These are phyloP conservation scores for Neodiprion virginianus DNA, from an alignment of 1,140 invertebrate species.

Conservation along the genomic window DNA sequence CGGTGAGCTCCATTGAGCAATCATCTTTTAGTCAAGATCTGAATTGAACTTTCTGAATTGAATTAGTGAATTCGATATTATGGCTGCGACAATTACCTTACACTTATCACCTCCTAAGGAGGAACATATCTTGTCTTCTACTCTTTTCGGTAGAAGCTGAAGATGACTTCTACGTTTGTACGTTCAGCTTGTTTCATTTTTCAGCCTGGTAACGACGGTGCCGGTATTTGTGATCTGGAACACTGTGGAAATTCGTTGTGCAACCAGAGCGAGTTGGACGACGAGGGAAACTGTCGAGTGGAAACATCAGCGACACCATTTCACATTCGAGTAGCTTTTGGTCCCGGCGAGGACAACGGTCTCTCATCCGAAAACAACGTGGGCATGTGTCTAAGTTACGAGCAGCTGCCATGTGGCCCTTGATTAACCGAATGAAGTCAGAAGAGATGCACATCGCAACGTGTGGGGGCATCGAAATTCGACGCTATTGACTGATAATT, in stretches of 20 bases:
- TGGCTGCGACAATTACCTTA: constrained; percentile 4
- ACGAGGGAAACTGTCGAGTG: constrained; percentile 67
- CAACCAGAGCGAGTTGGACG: constrained; percentile 59
- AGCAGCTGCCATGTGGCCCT: constrained; percentile 70
- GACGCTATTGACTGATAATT: neutral
- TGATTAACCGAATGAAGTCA: constrained; percentile 31
- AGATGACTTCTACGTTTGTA: constrained; percentile 6
- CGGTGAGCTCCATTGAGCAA: constrained; percentile 59
- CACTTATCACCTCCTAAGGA: constrained; percentile 28
- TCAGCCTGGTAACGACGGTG: constrained; percentile 63
- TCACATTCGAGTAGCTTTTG: constrained; percentile 79
- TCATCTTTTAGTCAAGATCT: constrained; percentile 17
- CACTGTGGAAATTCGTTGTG: constrained; percentile 80
- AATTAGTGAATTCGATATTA: neutral
- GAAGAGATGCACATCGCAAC: neutral
- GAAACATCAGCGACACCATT: constrained; percentile 81
- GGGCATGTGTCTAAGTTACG: constrained; percentile 77
- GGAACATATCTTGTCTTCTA: neutral
- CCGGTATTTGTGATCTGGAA: constrained; percentile 73
- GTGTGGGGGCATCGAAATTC: neutral
- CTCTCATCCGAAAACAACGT: constrained; percentile 79
- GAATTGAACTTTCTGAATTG: constrained; percentile 15
- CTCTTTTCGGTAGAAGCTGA: constrained; percentile 7
- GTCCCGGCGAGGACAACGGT: constrained; percentile 66
- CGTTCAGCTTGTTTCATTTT: constrained; percentile 35